Evolutionary conservation across 2,888 invertebrate genomes (phyloP), one percentile per base, ranked within the genome.

Genomic region (Torymus texanus): DNA sequence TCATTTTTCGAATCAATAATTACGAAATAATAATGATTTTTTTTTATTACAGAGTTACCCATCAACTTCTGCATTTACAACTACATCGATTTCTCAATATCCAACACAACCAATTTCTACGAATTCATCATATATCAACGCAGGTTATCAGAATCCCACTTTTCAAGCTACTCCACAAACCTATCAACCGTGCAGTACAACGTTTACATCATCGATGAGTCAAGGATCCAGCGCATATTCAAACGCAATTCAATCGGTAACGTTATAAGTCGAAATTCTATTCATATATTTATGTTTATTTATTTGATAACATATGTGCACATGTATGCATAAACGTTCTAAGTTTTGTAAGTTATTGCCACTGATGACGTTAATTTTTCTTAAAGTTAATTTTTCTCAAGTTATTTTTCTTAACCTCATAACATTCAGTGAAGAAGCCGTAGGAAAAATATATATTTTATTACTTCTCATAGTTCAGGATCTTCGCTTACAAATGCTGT

Each of bases 161-260:
- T 89, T 89, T 81, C 89, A 88, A 67, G 85, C 89, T 59, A 86
- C 89, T 13, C 87, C 87, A 2, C 90, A 89, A 85, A 86, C 87
- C 77, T 90, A 89, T 84, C 90, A 89, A 83, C 87, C 87, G 70
- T 88, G 90, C 74, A 89, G 83, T 56, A 88, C 89, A 24, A 90
- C 88, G 0, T 90, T 89, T 61, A 87, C 88, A 1, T 88, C 89
- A 63, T 89, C 89, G 21, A 89, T 89, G 71, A 90, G 88, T 53
- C 90, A 88, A 82, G 86, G 87, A 75, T 86, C 88, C 72, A 88
- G 85, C 80, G 87, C 83, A 76, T 90, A 90, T 77, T 89, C 88
- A 80, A 90, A 86, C 81, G 85, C 89, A 67, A 85, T 88, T 16
- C 89, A 89, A 80, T 90, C 90, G 66, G 89, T 88, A 84, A 84